Conservation (phyloP, 2,113 vertebrate species). For the Sterrhoptilus dennistouni region DNA sequence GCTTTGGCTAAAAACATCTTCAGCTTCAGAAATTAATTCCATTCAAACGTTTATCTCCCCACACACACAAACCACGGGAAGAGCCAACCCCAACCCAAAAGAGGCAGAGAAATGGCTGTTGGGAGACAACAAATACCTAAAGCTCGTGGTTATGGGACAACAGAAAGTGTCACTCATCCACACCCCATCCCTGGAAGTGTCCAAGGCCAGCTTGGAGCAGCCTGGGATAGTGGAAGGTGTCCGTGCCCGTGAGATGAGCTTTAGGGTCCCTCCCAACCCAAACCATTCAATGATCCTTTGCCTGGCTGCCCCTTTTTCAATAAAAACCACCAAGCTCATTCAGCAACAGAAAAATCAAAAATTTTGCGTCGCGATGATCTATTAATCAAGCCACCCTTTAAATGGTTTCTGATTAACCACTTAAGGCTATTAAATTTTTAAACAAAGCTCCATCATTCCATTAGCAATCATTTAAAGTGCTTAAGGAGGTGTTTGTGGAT, state of each 20-base stretch:
- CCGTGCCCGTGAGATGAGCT: background rate
- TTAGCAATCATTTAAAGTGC: slow-evolving; percentile 11
- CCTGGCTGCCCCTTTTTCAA: background rate
- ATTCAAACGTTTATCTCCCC: background rate
- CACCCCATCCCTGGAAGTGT: background rate
- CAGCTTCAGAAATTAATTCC: background rate
- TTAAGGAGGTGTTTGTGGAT: slow-evolving; percentile 1
- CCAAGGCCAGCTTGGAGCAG: background rate
- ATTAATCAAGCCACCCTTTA: background rate
- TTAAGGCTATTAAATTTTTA: background rate
- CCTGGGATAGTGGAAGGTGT: background rate
- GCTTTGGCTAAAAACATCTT: fast-evolving
- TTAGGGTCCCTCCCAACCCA: background rate
- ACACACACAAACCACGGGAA: fast-evolving
- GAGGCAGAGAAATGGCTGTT: background rate
- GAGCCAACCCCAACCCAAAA: background rate
- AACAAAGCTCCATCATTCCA: slow-evolving; percentile 27
- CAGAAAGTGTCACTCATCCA: too few species aligned
- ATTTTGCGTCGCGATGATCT: background rate
- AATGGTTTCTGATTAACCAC: background rate
- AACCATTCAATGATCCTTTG: background rate
- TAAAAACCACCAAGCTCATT: background rate
- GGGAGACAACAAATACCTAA: background rate
- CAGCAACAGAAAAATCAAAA: background rate
- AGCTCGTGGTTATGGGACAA: fast-evolving